phyloP scores from a whole-genome alignment of 2,113 vertebrate genomes.

The Heptranchias perlo region DNA sequence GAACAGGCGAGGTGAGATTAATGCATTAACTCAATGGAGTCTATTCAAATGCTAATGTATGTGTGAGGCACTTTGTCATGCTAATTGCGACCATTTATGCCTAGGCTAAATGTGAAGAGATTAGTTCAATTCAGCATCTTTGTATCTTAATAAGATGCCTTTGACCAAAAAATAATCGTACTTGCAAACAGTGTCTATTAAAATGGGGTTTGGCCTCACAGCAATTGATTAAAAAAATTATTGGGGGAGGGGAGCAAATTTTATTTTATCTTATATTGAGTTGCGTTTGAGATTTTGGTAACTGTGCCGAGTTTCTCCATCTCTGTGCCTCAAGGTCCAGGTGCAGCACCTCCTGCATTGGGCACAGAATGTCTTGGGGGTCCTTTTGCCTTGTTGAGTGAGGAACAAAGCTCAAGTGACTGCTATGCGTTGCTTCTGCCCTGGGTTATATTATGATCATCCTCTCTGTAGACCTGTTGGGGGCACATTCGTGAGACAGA shows the following conservation, averaged over 20 bases:
- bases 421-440: too few relatives aligned
- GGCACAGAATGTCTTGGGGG: neutral
- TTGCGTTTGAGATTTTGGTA: neutral
- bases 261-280: neutral
- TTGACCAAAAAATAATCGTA: slow-evolving; percentile 14
- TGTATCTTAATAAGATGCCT: slow-evolving; percentile 1
- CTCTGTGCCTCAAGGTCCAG: neutral
- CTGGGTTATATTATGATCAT: neutral
- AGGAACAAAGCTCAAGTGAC: too few relatives aligned
- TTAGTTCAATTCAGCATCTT: slow-evolving; percentile 17
- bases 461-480: neutral
- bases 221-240: neutral
- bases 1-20: slow-evolving; percentile 31
- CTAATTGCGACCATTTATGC: neutral
- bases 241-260: too few relatives aligned
- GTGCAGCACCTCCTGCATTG: neutral
- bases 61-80: neutral
- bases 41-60: slow-evolving; percentile 25
- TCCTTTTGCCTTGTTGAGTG: neutral
- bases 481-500: neutral
- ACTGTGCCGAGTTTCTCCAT: neutral
- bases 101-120: neutral
- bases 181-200: neutral
- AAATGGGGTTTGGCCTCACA: neutral
- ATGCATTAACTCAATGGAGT: neutral